Conservation (phyloP, 2,888 invertebrate genomes). For the Idaea aversata region DNA sequence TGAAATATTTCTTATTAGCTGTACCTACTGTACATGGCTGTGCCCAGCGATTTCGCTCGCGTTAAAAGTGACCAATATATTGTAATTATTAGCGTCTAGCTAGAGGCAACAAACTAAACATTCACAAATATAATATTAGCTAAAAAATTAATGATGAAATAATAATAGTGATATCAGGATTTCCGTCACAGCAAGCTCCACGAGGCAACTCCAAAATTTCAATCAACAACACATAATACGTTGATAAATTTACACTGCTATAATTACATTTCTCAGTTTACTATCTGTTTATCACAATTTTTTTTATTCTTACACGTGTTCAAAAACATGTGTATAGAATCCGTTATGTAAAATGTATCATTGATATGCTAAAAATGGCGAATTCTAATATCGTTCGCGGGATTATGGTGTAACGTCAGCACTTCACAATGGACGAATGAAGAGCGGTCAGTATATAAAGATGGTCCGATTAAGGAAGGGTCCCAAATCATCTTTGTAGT, state of each 20-base stretch:
- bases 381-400: slow-evolving; percentile 51
- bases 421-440: slow-evolving; percentile 53
- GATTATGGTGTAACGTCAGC: slow-evolving; percentile 76
- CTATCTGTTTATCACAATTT: background rate
- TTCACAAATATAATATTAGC: too few species aligned
- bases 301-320: background rate
- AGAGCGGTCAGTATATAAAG: slow-evolving; percentile 75
- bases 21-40: too few species aligned
- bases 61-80: too few species aligned
- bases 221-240: background rate
- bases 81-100: too few species aligned
- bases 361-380: slow-evolving; percentile 66
- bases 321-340: slow-evolving; percentile 7
- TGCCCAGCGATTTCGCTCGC: too few species aligned
- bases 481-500: slow-evolving; percentile 37
- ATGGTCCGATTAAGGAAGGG: slow-evolving; percentile 69
- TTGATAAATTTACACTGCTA: background rate
- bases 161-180: too few species aligned
- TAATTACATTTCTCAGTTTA: background rate
- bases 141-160: too few species aligned
- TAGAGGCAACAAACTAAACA: too few species aligned
- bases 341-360: slow-evolving; percentile 38
- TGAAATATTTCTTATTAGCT: too few species aligned
- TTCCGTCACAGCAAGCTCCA: background rate
- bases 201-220: background rate